These are phyloP conservation scores for Leucosticte australis DNA, from an alignment of 2,113 vertebrate genomes.

Conservation along the genomic window DNA sequence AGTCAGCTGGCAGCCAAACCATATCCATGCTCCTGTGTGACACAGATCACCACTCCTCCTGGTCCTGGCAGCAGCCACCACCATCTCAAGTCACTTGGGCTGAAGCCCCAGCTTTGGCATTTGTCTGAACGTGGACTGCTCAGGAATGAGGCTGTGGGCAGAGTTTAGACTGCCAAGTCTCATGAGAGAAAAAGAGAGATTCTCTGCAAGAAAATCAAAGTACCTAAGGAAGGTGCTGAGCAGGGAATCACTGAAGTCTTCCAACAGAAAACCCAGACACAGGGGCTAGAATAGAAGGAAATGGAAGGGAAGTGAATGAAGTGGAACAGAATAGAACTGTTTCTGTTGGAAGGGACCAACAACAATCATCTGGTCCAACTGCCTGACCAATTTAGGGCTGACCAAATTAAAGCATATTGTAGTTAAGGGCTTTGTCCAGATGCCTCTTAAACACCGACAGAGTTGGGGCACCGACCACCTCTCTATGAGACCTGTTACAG, in stretches of 20 bases:
- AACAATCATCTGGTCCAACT: not conserved
- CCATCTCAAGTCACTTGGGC: fast-evolving
- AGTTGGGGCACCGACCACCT: not conserved
- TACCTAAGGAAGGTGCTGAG: not conserved
- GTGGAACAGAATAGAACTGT: not conserved
- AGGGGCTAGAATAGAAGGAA: not conserved
- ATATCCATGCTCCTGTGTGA: not conserved
- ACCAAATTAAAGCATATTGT: not conserved
- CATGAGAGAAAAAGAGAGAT: not conserved
- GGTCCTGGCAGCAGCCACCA: not conserved
- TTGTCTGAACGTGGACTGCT: not conserved
- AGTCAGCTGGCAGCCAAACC: not conserved
- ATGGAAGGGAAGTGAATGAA: not conserved
- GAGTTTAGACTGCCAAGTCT: not conserved
- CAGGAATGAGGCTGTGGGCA: not conserved
- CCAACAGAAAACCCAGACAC: not conserved
- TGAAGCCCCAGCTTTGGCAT: not conserved
- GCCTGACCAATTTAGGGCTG: not conserved
- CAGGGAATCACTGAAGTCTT: not conserved
- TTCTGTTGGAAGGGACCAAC: not conserved
- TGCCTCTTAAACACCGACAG: not conserved
- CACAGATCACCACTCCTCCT: not conserved
- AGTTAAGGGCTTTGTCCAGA: not conserved
- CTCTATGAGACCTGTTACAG: not conserved
- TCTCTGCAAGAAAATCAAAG: not conserved